phyloP scores from a whole-genome alignment of 2,888 invertebrate species.

The Chelonus formosanus region DNA sequence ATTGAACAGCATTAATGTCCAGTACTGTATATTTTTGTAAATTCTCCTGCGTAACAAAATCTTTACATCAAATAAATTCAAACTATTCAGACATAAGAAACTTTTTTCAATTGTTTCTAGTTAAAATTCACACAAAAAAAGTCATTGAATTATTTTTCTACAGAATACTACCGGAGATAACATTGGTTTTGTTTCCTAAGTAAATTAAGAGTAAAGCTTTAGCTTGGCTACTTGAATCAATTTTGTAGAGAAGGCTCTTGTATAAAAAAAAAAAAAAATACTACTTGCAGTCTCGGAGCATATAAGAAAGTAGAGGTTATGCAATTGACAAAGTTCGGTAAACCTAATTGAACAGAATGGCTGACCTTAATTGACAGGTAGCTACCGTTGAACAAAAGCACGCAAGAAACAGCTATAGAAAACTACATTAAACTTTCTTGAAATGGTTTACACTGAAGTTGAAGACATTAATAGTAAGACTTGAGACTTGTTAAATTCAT shows the following conservation, averaged over 20 bases:
- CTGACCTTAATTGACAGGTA: conserved; percentile 48
- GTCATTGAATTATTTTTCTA: neutral
- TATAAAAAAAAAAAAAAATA: too few relatives aligned
- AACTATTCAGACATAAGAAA: too few relatives aligned
- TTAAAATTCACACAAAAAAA: too few relatives aligned
- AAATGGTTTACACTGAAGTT: conserved; percentile 38
- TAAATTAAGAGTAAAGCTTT: too few relatives aligned
- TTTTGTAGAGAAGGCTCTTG: neutral
- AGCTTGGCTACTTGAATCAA: neutral
- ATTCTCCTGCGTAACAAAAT: too few relatives aligned
- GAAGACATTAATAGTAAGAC: conserved; percentile 15
- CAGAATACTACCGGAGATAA: conserved; percentile 9
- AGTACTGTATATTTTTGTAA: too few relatives aligned
- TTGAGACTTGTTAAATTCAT: conserved; percentile 14
- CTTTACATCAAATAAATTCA: too few relatives aligned
- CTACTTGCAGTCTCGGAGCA: neutral
- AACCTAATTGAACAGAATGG: conserved; percentile 48
- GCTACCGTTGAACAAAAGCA: conserved; percentile 28
- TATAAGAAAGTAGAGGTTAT: conserved; percentile 19
- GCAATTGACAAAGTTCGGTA: conserved; percentile 45
- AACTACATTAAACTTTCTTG: conserved; percentile 47
- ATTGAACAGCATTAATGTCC: too few relatives aligned
- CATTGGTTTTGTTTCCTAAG: too few relatives aligned
- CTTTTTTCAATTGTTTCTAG: too few relatives aligned
- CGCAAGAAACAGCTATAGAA: conserved; percentile 24